Evolutionary conservation across 1,140 invertebrate genomes (phyloP), one percentile per base, ranked within the genome.

Genomic region (Zeugodacus cucurbitae): DNA sequence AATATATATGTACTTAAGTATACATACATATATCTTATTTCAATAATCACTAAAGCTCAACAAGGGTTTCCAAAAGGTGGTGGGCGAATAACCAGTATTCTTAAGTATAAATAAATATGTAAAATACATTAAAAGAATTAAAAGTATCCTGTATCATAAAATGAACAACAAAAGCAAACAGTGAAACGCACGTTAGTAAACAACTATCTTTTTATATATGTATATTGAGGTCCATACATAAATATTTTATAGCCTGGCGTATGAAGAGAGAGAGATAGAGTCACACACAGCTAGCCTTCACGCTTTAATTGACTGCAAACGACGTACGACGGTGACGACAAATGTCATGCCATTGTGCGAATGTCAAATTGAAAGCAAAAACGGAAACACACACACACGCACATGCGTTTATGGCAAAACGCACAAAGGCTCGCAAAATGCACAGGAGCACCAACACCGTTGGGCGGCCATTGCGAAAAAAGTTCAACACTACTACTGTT

Each of bases 241-340:
- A n/a, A n/a, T n/a, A n/a, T n/a, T 54, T 7, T 54, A 14, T 54
- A 14, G 48, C 10, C 17, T 62, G n/a, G 3, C 20, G 32, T 26
- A n/a, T n/a, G n/a, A n/a, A n/a, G n/a, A 59, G 41, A 54, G 8
- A 32, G 87, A 88, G 32, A 22, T 10, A 34, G 44, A 82, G 54
- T 22, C n/a, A n/a, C n/a, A n/a, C 26, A 82, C 54, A 62, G 86
- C 85, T 90, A 92, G 91, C 91, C 91, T 92, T 92, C 91, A 92
- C 91, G 91, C 90, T 92, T 92, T 92, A 92, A 92, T 92, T 91
- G 90, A 91, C 90, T 91, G 90, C 91, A 89, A 89, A 87, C 90
- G 90, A 91, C 74, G 54, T 41, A 26, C 41, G 74, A 26, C 74
- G 86, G 10, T 41, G 48, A 58, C 22, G 32, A 87, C 89, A 91